Conservation (phyloP, 1,140 invertebrate species). For the Pseudachorutes palmiensis region DNA sequence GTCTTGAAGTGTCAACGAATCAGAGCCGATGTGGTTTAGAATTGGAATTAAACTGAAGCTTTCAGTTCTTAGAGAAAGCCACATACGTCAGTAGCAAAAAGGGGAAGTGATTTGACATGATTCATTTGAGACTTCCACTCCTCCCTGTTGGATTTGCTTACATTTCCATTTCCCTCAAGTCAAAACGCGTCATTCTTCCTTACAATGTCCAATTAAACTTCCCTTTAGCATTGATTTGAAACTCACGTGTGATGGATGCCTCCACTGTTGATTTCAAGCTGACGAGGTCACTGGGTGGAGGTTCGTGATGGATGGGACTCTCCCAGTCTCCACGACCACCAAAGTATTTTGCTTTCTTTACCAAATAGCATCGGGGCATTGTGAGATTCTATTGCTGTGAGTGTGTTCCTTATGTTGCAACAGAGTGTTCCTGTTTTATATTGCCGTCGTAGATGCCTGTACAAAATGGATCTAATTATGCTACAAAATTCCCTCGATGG, state of each 20-base stretch:
- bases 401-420: background rate
- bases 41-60: too few species aligned
- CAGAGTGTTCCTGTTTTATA: background rate
- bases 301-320: background rate
- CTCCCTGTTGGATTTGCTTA: too few species aligned
- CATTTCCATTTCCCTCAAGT: too few species aligned
- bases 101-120: too few species aligned
- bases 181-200: background rate
- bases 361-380: slow-evolving; percentile 36
- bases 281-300: background rate
- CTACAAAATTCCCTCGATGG: background rate
- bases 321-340: background rate
- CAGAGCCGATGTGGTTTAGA: too few species aligned
- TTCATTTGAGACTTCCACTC: too few species aligned
- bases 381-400: background rate
- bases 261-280: too few species aligned
- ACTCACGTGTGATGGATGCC: background rate
- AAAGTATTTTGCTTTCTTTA: slow-evolving; percentile 26
- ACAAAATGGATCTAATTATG: too few species aligned
- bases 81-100: too few species aligned
- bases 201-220: background rate
- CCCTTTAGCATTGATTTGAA: background rate
- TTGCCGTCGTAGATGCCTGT: too few species aligned
- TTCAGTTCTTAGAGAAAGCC: too few species aligned
- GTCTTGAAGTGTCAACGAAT: too few species aligned